A percentile compares a stretch with the other conserved stretches of the same genome.
Conservation (phyloP, 2,797 vertebrate genomes). For the Carapus acus region DNA sequence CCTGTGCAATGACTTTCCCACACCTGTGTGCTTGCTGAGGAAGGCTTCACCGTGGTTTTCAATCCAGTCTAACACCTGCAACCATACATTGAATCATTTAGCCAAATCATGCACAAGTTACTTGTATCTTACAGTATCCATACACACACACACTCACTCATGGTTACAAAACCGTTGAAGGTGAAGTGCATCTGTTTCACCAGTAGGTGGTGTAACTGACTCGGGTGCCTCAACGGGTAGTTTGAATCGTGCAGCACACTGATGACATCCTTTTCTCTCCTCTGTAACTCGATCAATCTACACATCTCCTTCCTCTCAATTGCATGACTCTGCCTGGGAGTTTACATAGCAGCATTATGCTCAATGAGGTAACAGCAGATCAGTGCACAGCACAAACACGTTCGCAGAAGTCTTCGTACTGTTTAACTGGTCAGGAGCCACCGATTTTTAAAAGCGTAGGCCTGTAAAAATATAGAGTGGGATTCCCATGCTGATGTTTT, state of each 20-base stretch:
- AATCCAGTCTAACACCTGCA: slow-evolving; percentile 94
- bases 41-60: slow-evolving; percentile 98
- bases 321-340: slow-evolving; percentile 14
- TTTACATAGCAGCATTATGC: slow-evolving; percentile 34
- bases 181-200: slow-evolving; percentile 17
- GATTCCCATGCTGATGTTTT: slow-evolving; percentile 37
- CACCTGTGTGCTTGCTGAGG: slow-evolving; percentile 94
- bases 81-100: too few relatives aligned
- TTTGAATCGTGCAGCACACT: too few relatives aligned
- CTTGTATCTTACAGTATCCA: too few relatives aligned
- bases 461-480: slow-evolving; percentile 36
- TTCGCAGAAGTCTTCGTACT: slow-evolving; percentile 33
- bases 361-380: slow-evolving; percentile 29
- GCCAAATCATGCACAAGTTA: too few relatives aligned
- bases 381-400: slow-evolving; percentile 37
- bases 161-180: not conserved
- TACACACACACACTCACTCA: slow-evolving; percentile 16
- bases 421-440: too few relatives aligned
- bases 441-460: slow-evolving; percentile 40
- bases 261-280: slow-evolving; percentile 21
- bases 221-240: slow-evolving; percentile 5
- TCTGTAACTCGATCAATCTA: not conserved
- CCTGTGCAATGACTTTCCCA: slow-evolving; percentile 92
- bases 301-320: not conserved
- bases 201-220: slow-evolving; percentile 52